Base-by-base conservation (phyloP, 2,888 invertebrate species). In the Cyclophora punctaria region DNA sequence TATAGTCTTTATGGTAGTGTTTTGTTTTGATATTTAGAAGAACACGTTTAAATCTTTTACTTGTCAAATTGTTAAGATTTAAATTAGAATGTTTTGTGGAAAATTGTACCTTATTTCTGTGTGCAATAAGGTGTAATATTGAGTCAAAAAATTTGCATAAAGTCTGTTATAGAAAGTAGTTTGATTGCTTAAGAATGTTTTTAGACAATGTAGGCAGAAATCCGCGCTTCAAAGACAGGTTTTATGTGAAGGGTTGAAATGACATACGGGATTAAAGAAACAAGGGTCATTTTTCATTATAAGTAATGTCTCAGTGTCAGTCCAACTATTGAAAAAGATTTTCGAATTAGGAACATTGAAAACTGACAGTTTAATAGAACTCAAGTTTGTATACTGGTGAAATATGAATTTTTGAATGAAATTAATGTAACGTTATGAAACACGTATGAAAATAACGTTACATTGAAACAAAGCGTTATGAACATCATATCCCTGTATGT, bases 181-280 rank as follows among this genome's bases (percentile, higher is more conserved):
- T 63, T 64, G 73, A 80, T 81, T 76, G 80, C 74, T 83, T 81
- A 73, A 77, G 78, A 78, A 80, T 82, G 53, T 80, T 80, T 80
- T 84, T 81, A 84, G 82, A 84, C 80, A 83, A 80, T 80, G 78
- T 79, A 72, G 74, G 71, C 66, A 71, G 78, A 83, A 84, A 82
- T 86, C 80, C 83, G 79, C 80, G 76, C 75, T 74, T 83, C 81
- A 80, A 75, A 79, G 73, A 70, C 83, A 87, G 84, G 79, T 83
- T 79, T 78, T 77, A 76, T 75, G 78, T 71, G 76, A 80, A 79
- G 80, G 87, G 87, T 77, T 80, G 80, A 82, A 84, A 83, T 85
- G 82, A 80, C 84, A 79, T 84, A 83, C 67, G 70, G 80, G 77
- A 81, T 20, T 80, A 73, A 73, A 62, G 67, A 74, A 75, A 78